These are phyloP conservation scores for Pseudochaenichthys georgianus DNA, from an alignment of 2,797 vertebrate genomes.

Conservation along the genomic window DNA sequence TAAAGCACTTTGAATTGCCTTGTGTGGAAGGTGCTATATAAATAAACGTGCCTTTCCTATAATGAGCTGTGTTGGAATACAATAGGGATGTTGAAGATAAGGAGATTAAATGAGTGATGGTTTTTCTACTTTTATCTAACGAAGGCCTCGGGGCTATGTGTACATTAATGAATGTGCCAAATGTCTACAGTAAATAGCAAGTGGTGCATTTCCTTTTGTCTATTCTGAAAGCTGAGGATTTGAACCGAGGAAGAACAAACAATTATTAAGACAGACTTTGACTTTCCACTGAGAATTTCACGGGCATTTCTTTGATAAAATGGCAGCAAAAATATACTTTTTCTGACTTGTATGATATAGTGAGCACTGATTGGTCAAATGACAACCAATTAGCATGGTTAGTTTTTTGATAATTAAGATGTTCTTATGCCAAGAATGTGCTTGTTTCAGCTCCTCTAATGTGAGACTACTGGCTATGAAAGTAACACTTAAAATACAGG, in stretches of 20 bases:
- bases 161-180: not conserved
- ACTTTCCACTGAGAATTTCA: not conserved
- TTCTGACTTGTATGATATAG: too few relatives aligned
- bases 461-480: too few relatives aligned
- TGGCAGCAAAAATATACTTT: too few relatives aligned
- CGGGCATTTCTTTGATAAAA: not conserved
- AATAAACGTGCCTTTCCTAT: not conserved
- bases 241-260: not conserved
- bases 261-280: not conserved
- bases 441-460: too few relatives aligned
- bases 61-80: not conserved
- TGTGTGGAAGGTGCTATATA: too few relatives aligned
- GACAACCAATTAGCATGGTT: too few relatives aligned
- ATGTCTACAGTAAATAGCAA: not conserved
- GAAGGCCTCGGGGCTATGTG: not conserved
- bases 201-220: too few relatives aligned
- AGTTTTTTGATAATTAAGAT: not conserved
- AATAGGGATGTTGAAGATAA: not conserved
- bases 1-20: too few relatives aligned
- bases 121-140: slow-evolving; percentile 15
- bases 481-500: not conserved
- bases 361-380: too few relatives aligned
- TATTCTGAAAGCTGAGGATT: not conserved
- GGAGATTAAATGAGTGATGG: not conserved
- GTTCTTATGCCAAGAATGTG: not conserved